phyloP scores from a whole-genome alignment of 1,140 invertebrate genomes.

The Eubasilissa regina region DNA sequence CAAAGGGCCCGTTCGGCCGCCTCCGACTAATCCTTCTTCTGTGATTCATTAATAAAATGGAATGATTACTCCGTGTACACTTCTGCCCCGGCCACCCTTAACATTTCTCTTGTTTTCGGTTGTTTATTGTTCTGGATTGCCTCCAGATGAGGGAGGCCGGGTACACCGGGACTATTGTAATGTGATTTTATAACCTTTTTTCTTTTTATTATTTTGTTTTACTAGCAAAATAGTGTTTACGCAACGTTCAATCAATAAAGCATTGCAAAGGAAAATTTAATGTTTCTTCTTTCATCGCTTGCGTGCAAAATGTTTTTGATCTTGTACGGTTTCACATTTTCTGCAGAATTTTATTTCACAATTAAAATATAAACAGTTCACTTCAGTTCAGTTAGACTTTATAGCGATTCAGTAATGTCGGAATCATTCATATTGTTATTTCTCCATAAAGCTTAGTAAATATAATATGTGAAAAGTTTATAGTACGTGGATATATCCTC shows the following conservation, averaged over 20 bases:
- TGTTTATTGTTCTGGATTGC: conserved; percentile 46
- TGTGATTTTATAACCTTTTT: conserved; percentile 7
- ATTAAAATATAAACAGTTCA: too few relatives aligned
- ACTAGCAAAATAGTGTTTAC: conserved; percentile 1
- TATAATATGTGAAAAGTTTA: not conserved
- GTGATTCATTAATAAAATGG: conserved; percentile 58
- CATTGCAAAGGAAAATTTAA: too few relatives aligned
- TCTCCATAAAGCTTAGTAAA: not conserved
- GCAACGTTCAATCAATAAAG: too few relatives aligned
- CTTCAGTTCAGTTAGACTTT: too few relatives aligned
- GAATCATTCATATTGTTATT: too few relatives aligned
- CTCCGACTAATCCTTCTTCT: conserved; percentile 58
- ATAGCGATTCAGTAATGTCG: too few relatives aligned
- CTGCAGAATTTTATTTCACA: too few relatives aligned
- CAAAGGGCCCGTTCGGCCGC: conserved; percentile 53
- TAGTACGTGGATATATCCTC: not conserved
- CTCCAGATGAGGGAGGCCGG: conserved; percentile 7
- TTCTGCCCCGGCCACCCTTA: conserved; percentile 21
- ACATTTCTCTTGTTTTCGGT: conserved; percentile 40
- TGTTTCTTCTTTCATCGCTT: too few relatives aligned
- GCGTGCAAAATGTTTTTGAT: too few relatives aligned
- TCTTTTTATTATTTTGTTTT: conserved; percentile 12
- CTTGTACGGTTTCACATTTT: too few relatives aligned
- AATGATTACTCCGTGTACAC: conserved; percentile 48
- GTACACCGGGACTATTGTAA: conserved; percentile 21